These are phyloP conservation scores for Brachionus asplanchnoidis DNA, from an alignment of 1,140 invertebrate species.

Conservation along the genomic window DNA sequence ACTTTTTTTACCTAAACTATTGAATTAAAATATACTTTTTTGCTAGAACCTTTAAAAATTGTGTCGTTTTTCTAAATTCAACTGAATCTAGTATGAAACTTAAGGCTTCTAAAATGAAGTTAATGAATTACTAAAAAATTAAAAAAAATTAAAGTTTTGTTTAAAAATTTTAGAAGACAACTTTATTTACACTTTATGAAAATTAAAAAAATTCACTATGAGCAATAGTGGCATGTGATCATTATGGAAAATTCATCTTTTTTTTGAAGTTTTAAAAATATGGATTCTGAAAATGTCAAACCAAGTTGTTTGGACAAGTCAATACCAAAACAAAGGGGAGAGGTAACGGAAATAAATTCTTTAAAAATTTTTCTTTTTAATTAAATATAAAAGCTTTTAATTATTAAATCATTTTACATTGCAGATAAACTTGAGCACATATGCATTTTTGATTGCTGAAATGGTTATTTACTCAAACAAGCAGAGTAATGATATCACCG, in stretches of 20 bases:
- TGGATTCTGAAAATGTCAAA: conserved; percentile 23
- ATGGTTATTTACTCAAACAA: conserved; percentile 94
- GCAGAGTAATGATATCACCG: conserved; percentile 85
- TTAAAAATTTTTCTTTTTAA: not conserved
- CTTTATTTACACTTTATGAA: not conserved
- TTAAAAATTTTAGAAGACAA: not conserved
- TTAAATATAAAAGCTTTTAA: not conserved
- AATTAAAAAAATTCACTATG: not conserved
- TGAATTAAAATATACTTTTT: too few relatives aligned
- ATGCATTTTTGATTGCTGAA: conserved; percentile 92
- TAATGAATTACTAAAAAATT: not conserved
- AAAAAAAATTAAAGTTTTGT: not conserved
- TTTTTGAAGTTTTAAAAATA: not conserved
- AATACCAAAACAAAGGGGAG: conserved; percentile 9
- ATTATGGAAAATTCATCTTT: not conserved
- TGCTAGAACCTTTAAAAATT: too few relatives aligned
- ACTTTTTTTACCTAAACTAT: too few relatives aligned
- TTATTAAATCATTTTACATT: conserved; percentile 43
- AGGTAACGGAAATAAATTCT: not conserved
- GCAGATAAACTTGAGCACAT: conserved; percentile 74
- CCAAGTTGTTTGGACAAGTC: not conserved
- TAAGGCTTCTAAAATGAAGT: too few relatives aligned
- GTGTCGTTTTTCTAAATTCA: too few relatives aligned
- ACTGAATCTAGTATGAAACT: too few relatives aligned
- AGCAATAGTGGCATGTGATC: not conserved